Conservation (phyloP, 2,797 vertebrate genomes). For the Malacoraja senta region DNA sequence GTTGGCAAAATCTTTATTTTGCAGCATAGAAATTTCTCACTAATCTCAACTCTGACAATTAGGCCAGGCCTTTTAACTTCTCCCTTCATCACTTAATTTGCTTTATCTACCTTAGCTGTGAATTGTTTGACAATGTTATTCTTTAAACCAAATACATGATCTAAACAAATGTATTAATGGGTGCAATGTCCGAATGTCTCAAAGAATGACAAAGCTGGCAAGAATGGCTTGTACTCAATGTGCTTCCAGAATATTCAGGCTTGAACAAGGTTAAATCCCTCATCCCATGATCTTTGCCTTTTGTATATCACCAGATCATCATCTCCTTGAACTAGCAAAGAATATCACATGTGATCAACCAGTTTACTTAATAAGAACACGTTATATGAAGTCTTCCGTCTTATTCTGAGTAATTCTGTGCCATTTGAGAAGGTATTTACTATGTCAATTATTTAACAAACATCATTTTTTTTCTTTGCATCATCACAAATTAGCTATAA, state of each 20-base stretch:
- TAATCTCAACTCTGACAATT: neutral
- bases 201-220: neutral
- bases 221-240: neutral
- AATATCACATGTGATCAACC: neutral
- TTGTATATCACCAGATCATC: neutral
- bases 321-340: neutral
- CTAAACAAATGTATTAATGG: neutral
- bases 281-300: neutral
- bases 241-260: neutral
- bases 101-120: neutral
- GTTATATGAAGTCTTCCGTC: neutral
- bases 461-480: neutral
- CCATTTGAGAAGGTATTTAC: neutral
- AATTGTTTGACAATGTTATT: neutral
- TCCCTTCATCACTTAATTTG: neutral
- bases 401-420: neutral
- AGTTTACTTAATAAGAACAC: neutral
- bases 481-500: neutral
- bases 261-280: neutral
- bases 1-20: neutral
- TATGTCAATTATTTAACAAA: neutral
- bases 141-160: constrained; percentile 3
- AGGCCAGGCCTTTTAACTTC: neutral
- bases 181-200: neutral
- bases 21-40: neutral